phyloP scores from a whole-genome alignment of 2,888 invertebrate species.

The Pseudococcus longispinus region DNA sequence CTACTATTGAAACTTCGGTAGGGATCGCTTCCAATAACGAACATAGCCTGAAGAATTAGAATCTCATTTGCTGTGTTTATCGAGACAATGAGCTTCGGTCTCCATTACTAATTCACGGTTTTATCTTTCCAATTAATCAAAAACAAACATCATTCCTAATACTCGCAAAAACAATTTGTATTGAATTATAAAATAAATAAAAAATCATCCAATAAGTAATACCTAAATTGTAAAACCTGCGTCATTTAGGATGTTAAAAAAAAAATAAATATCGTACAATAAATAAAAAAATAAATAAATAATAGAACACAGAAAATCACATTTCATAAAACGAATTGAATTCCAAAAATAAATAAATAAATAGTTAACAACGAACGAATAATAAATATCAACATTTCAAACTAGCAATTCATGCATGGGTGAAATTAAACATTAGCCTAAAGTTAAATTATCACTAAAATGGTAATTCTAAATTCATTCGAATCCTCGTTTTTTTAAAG shows the following conservation, averaged over 20 bases:
- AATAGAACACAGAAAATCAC: not conserved
- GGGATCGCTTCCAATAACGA: not conserved
- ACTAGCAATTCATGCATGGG: not conserved
- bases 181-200: not conserved
- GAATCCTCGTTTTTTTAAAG: constrained; percentile 47
- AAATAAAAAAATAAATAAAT: not conserved
- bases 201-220: not conserved
- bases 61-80: not conserved
- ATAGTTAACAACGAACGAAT: not conserved
- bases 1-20: not conserved
- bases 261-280: not conserved
- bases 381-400: not conserved
- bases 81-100: not conserved
- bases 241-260: not conserved
- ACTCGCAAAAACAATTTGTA: not conserved
- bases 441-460: not conserved
- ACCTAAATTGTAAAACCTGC: not conserved
- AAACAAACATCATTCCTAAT: not conserved
- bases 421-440: not conserved
- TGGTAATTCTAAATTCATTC: not conserved
- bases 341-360: constrained; percentile 3
- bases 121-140: constrained; percentile 13
- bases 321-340: constrained; percentile 15
- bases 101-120: not conserved
- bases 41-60: not conserved